Evolutionary conservation across 2,797 vertebrate species (phyloP), one percentile per base, ranked within the genome.

Genomic region (Rhinichthys osculus): DNA sequence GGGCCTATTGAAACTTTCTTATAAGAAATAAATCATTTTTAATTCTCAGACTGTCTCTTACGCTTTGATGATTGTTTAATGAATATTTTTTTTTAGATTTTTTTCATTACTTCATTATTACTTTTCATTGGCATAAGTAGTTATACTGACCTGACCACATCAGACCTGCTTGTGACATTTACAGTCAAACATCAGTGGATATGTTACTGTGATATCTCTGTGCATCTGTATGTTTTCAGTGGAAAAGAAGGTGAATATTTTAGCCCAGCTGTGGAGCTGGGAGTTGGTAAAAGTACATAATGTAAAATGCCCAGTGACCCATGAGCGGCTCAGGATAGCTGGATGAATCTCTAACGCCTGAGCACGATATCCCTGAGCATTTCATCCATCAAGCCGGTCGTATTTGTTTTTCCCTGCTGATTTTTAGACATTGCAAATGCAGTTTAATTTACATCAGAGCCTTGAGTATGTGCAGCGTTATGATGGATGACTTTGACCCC

Each of bases 401-500:
- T 94, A 96, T 94, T 93, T 96, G 93, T 93, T 95, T 94, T 94
- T 92, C 92, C 87, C 88, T 94, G 95, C 92, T 92, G 94, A 94
- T 95, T 92, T 95, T 95, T 93, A 95, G 92, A 94, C 94, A 94
- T 93, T 90, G 93, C 92, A 95, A 96, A 96, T 92, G 90, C 91
- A 89, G 89, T 91, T 95, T 96, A 94, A 96, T 95, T 95, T 93
- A 92, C 92, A 96, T 85, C 57, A n/a, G 76, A 69, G 67, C 40
- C 67, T 92, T 85, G 91, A 90, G 88, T 87, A 92, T 94, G 94
- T 95, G 94, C 59, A 92, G 94, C 86, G 79, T 40, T 81, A 92
- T 96, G 96, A 97, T 96, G 93, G 97, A 97, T 96, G 95, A 96
- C 93, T 93, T 93, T 95, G 96, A 97, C 94, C 95, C 92, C 92